Conservation (phyloP, 2,113 vertebrate species). For the Myrmecophaga tridactyla region DNA sequence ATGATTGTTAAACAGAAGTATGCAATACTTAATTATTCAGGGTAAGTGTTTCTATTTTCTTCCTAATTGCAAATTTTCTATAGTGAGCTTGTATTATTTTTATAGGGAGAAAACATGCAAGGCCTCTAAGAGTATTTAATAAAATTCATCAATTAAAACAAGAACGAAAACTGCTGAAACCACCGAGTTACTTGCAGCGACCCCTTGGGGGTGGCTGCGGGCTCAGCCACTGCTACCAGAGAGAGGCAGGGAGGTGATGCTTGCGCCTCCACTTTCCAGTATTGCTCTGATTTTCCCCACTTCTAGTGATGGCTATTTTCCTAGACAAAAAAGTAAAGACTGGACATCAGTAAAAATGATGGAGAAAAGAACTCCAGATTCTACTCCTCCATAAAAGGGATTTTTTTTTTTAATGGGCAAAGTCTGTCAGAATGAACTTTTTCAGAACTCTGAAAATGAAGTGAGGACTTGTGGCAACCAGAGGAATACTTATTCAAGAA, state of each 20-base stretch:
- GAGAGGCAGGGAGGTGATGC: too few relatives aligned
- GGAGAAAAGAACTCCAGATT: not conserved
- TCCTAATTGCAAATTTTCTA: constrained; percentile 12
- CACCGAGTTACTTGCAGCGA: not conserved
- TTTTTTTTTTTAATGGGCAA: too few relatives aligned
- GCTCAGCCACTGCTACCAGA: not conserved
- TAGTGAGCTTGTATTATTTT: constrained; percentile 26
- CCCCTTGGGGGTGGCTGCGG: fast-evolving
- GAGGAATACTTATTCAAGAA: too few relatives aligned
- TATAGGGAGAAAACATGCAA: not conserved
- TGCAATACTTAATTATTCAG: not conserved
- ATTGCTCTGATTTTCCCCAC: fast-evolving
- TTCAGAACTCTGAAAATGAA: not conserved
- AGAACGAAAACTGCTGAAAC: not conserved
- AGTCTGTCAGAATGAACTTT: not conserved
- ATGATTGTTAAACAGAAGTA: not conserved
- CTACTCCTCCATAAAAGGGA: not conserved
- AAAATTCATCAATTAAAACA: not conserved
- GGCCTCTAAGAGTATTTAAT: not conserved
- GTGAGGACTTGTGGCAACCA: not conserved
- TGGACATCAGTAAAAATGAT: not conserved
- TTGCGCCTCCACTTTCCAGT: fast-evolving
- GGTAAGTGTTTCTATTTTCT: not conserved
- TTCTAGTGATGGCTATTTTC: not conserved
- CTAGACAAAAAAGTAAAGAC: not conserved